Conservation (phyloP, 2,888 invertebrate species). For the Amphipoea oculea region DNA sequence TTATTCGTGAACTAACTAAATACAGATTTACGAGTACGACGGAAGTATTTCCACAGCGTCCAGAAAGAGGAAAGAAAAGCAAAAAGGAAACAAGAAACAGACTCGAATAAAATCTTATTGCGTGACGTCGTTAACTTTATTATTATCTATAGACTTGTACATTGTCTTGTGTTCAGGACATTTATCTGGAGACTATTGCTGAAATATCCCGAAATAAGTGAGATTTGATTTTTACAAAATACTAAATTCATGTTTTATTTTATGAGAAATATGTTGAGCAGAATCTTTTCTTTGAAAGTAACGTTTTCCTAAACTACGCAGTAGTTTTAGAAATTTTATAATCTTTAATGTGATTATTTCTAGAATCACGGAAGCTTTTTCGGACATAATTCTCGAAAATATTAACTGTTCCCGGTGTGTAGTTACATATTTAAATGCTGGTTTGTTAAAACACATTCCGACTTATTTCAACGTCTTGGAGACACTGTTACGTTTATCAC, state of each 20-base stretch:
- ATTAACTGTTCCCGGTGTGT: too few species aligned
- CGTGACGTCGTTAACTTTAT: conserved; percentile 50
- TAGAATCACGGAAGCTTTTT: too few species aligned
- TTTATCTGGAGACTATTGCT: background rate
- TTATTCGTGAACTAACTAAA: conserved; percentile 16
- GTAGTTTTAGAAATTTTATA: background rate
- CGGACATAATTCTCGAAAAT: too few species aligned
- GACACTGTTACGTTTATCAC: too few species aligned
- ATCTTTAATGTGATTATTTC: too few species aligned
- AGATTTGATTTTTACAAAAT: conserved; percentile 8
- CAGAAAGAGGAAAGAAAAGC: conserved; percentile 38
- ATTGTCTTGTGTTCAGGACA: conserved; percentile 16
- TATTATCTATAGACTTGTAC: conserved; percentile 21
- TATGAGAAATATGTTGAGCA: background rate
- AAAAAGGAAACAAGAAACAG: conserved; percentile 49
- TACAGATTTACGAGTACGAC: conserved; percentile 25
- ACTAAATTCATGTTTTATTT: background rate
- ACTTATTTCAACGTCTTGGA: too few species aligned
- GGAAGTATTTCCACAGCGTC: conserved; percentile 20
- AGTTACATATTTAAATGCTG: too few species aligned
- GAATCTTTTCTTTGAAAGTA: background rate
- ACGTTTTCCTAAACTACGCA: background rate
- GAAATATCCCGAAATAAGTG: background rate
- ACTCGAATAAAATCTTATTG: conserved; percentile 54
- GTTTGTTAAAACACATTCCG: too few species aligned